Evolutionary conservation across 2,888 invertebrate genomes (phyloP), one percentile per base, ranked within the genome.

Genomic region (Xestoiulus laeticollis): DNA sequence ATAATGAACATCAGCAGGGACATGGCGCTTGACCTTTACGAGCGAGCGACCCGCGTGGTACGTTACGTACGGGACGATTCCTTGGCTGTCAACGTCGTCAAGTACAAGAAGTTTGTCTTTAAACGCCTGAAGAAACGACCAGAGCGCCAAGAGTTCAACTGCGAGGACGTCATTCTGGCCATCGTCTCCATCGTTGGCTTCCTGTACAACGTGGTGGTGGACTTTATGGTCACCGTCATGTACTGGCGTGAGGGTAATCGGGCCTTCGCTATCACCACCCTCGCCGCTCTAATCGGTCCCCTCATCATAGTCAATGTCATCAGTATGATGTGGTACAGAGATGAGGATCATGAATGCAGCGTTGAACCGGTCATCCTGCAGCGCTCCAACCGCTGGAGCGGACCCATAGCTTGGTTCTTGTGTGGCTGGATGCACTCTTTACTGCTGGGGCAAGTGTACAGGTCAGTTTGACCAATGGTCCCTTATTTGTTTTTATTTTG

Each of bases 181-280:
- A 22, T 59, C 16, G n/a, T 90, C 19, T 90, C 90, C 5, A 90
- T 90, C 44, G 89, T 89, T 8, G 88, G 89, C 78, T 90, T 89
- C 86, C 32, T 90, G 26, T 86, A 90, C n/a, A 90, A 90, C 88
- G 89, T 90, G 22, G 88, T 89, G 3, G 89, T 89, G 14, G 90
- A 91, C 85, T 85, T 90, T 26, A 59, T 89, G 0, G 89, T 90
- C 1, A 90, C 90, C 5, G 16, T 84, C 16, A 82, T 89, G 33
- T 89, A 90, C 86, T 90, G 89, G 59, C 53, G 86, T 10, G 89
- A 89, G 88, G 88, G 89, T 0, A 33, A 88, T 48, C 2, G 30
- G 22, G 59, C 43, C 22, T 90, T 89, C 89, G 90, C 89, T 83
- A 59, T 89, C 33, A 87, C 89, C 38, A 90, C 90, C 14, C 22